phyloP scores from a whole-genome alignment of 2,797 vertebrate species.

The Austrolebias charrua region DNA sequence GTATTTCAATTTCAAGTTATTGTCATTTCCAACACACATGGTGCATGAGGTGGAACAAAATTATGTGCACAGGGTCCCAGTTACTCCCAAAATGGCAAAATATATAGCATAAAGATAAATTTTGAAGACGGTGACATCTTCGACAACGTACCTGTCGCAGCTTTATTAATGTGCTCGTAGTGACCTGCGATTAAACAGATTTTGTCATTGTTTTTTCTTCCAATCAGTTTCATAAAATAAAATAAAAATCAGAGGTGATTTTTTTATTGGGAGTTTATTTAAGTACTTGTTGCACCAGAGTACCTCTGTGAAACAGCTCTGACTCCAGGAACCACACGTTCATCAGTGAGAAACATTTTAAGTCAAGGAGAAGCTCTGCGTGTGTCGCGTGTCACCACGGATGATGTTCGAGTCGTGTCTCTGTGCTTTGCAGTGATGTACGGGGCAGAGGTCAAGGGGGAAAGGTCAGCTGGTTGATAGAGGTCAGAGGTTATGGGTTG shows the following conservation, averaged over 20 bases:
- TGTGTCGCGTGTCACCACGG: constrained; percentile 46
- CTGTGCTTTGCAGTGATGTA: constrained; percentile 48
- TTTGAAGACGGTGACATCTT: constrained; percentile 32
- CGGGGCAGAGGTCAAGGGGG: constrained; percentile 59
- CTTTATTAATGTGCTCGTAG: constrained; percentile 11
- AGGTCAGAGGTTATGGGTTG: constrained; percentile 61
- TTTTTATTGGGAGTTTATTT: neutral
- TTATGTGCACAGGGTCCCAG: too few relatives aligned
- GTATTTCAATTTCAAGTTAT: too few relatives aligned
- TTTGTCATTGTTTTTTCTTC: constrained; percentile 2
- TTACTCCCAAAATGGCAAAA: too few relatives aligned
- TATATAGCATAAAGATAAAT: too few relatives aligned
- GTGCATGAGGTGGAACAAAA: too few relatives aligned
- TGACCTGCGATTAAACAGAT: neutral
- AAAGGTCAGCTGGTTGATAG: constrained; percentile 55
- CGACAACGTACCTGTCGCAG: constrained; percentile 35
- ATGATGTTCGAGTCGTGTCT: constrained; percentile 51
- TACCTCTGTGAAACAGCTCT: constrained; percentile 5
- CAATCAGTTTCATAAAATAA: constrained; percentile 7
- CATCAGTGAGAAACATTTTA: constrained; percentile 14
- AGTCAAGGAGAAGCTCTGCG: constrained; percentile 46
- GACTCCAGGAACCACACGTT: neutral
- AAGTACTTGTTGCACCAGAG: neutral
- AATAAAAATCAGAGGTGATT: neutral
- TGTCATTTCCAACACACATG: too few relatives aligned